Evolutionary conservation across 2,113 vertebrate species (phyloP).

Genomic region (Noturus placidus): DNA sequence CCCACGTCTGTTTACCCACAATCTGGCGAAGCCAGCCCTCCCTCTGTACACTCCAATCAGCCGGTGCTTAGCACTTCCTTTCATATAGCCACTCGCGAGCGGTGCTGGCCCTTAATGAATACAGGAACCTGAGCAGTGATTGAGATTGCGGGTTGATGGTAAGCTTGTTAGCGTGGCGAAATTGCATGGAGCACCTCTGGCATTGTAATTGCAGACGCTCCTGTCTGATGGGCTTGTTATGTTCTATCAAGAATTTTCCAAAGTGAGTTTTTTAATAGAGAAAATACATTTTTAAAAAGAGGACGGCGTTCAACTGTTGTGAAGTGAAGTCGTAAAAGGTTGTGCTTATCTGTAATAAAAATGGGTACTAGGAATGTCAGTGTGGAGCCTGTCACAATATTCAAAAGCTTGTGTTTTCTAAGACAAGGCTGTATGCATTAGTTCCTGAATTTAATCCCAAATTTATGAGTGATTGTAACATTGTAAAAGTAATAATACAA

Average conservation of each 20-base stretch:
- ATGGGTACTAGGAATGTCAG: not conserved
- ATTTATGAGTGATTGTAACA: not conserved
- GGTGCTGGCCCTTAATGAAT: conserved; percentile 71
- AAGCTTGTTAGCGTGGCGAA: conserved; percentile 69
- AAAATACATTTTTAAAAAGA: not conserved
- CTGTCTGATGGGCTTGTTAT: conserved; percentile 39
- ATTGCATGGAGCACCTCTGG: conserved; percentile 67
- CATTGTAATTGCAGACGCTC: conserved; percentile 50
- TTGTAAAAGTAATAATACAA: no score
- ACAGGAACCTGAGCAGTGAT: conserved; percentile 69
- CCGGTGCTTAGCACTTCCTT: conserved; percentile 61
- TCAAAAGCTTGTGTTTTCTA: not conserved
- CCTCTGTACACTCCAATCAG: conserved; percentile 48
- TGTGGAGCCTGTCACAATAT: not conserved
- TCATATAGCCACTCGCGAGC: conserved; percentile 61
- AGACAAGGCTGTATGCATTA: not conserved
- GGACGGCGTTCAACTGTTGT: no score
- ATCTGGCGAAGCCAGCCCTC: conserved; percentile 43
- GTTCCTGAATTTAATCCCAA: not conserved
- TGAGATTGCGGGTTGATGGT: conserved; percentile 75
- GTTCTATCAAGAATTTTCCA: conserved; percentile 16
- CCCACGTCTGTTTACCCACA: conserved; percentile 67
- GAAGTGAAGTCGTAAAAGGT: not conserved
- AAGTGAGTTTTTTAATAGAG: conserved; percentile 2
- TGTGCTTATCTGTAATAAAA: conserved; percentile 18